Evolutionary conservation across 1,140 invertebrate species (phyloP).

Genomic region (Wasmannia auropunctata): DNA sequence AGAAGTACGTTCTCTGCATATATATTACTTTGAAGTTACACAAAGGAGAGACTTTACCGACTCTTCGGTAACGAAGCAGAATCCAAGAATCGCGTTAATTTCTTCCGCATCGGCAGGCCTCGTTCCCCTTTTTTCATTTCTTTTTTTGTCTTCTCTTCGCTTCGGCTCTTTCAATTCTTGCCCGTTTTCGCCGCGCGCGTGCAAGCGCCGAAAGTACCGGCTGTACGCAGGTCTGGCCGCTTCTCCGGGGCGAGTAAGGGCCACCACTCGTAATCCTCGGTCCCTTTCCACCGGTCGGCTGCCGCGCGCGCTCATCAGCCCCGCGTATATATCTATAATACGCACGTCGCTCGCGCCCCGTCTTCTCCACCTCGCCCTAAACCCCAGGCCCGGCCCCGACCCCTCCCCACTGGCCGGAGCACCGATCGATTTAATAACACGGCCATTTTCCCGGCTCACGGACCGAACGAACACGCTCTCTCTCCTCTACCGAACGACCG

Average conservation of each 20-base stretch:
- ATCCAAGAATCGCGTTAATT: constrained; percentile 17
- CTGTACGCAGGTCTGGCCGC: constrained; percentile 38
- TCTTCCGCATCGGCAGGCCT: constrained; percentile 12
- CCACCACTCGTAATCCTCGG: constrained; percentile 69
- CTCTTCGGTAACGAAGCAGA: neutral
- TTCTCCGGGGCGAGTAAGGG: constrained; percentile 58
- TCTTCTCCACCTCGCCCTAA: constrained; percentile 59
- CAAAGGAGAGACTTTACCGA: neutral
- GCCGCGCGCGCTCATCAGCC: constrained; percentile 66
- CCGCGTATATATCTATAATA: constrained; percentile 51
- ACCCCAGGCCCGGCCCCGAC: constrained; percentile 74
- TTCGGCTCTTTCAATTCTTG: neutral
- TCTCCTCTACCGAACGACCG: constrained; percentile 49
- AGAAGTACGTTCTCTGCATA: too few species aligned
- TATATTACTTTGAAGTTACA: constrained; percentile 4
- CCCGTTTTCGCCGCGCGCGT: neutral
- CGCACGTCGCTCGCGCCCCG: constrained; percentile 43
- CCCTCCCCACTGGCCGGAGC: constrained; percentile 74
- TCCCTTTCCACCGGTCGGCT: constrained; percentile 59
- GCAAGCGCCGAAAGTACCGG: constrained; percentile 28
- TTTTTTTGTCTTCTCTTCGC: neutral
- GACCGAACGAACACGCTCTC: constrained; percentile 75
- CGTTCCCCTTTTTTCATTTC: neutral
- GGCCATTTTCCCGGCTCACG: constrained; percentile 79
- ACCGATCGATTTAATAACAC: constrained; percentile 83